Evolutionary conservation across 2,113 vertebrate species (phyloP), one percentile per base, ranked within the genome.

Genomic region (Fregata magnificens): DNA sequence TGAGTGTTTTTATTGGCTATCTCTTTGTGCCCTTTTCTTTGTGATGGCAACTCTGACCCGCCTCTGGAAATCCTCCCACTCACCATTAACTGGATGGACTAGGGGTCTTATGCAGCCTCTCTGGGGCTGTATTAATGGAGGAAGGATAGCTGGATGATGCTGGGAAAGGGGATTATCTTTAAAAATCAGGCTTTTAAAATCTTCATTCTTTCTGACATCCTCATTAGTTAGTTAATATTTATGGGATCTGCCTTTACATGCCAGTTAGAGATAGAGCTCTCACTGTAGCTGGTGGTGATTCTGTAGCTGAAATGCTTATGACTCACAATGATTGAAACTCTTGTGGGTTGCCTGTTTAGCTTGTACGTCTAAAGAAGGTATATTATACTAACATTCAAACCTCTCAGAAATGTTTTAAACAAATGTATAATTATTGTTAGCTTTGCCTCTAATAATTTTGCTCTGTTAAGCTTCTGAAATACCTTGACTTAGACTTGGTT

Each of bases 391-490:
- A n/a, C 26, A 58, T 82, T 86, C 32, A 47, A 61, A 74, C 7
- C 5, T 13, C 49, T 65, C 59, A 74, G 42, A 94, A 81, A 17
- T 69, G 38, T 74, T 96, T 92, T 92, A 63, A 93, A 79, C 55
- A 86, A 92, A 56, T 81, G 24, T 62, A n/a, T 84, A 81, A 80
- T 88, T 91, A 73, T 42, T 87, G 63, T 84, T 97, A 92, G 28
- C 44, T 92, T 95, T 72, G 56, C 7, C n/a, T 91, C 17, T 76
- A 93, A 84, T 84, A 3, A 65, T 94, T 95, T 81, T 52, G 13
- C 50, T 93, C 9, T 74, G 40, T 91, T 94, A 82, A 88, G 52
- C 72, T 88, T 95, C 69, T 92, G 91, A 77, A 93, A 95, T 69
- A 91, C 61, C 69, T 93, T 94, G 59, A 79, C 67, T 88, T 86